Percentiles rank a stretch among this genome's conserved stretches.
phyloP scores from a whole-genome alignment of 2,113 vertebrate genomes.

The Crotalus tigris region DNA sequence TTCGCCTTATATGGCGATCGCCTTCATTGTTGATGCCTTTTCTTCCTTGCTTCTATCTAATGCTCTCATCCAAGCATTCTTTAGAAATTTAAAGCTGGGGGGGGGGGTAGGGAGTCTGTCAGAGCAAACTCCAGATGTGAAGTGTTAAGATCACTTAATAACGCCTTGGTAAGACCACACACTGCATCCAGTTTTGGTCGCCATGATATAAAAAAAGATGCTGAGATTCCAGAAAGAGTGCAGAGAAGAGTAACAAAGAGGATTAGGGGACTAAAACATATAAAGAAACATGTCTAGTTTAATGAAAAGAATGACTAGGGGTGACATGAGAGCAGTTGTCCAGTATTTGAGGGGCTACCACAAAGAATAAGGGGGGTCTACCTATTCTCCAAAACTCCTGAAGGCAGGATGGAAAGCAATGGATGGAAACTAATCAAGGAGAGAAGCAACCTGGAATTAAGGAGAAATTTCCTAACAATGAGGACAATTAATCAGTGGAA shows the following conservation, averaged over 20 bases:
- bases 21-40: slow-evolving; percentile 42
- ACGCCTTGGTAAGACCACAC: not conserved
- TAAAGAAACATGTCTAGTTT: no score
- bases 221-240: not conserved
- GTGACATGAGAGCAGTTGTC: no score
- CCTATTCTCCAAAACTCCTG: no score
- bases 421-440: no score
- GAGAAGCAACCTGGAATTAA: no score
- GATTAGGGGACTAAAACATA: not conserved
- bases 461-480: no score
- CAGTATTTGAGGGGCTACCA: no score
- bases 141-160: not conserved
- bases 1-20: slow-evolving; percentile 49
- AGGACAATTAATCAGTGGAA: no score
- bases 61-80: slow-evolving; percentile 53
- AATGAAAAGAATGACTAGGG: no score
- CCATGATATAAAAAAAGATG: no score
- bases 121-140: slow-evolving; percentile 26
- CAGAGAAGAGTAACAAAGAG: not conserved
- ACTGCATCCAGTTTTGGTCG: not conserved
- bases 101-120: not conserved
- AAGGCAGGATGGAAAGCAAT: no score
- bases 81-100: slow-evolving; percentile 30
- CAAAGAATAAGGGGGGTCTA: no score
- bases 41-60: not conserved